Evolutionary conservation across 1,140 invertebrate genomes (phyloP), one percentile per base, ranked within the genome.

Genomic region (Eueides isabella): DNA sequence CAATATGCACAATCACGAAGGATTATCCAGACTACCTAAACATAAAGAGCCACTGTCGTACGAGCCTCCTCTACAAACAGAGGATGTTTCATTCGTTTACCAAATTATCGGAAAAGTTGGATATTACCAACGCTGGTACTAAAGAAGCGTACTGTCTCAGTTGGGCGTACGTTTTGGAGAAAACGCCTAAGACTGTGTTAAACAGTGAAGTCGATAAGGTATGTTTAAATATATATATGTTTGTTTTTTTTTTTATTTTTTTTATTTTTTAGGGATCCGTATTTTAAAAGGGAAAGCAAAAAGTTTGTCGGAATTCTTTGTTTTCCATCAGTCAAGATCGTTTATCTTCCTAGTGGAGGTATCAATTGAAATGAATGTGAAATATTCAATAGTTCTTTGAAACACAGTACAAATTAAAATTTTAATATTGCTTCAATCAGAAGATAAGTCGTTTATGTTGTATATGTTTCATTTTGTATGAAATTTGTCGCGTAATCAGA

Each of bases 191-290:
- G 77, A 92, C 93, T 77, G 93, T 96, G 35, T 87, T 96, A 72
- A 92, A 94, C 77, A 94, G 94, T 81, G 94, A 96, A 83, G 94
- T 96, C 80, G 82, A 91, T 76, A 94, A 95, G 91, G 96, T 96
- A 67, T 55, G 35, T 44, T 31, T 11, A 23, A 63, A 30, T 30
- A 63, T 6, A 31, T 31, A 55, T 55, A 55, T 55, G n/a, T n/a
- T n/a, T n/a, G n/a, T n/a, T n/a, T n/a, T n/a, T n/a, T n/a, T 0
- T n/a, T 19, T 1, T 14, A 16, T 61, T 19, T 61, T 44, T 62
- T 61, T 82, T 65, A 81, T 78, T 79, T 94, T 94, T 77, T 91
- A 97, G 95, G 12, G n/a, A n/a, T n/a, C n/a, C n/a, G n/a, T n/a
- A n/a, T n/a, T n/a, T n/a, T n/a, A n/a, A n/a, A n/a, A n/a, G n/a